phyloP scores from a whole-genome alignment of 2,888 invertebrate species.

The Gnatocerus cornutus region DNA sequence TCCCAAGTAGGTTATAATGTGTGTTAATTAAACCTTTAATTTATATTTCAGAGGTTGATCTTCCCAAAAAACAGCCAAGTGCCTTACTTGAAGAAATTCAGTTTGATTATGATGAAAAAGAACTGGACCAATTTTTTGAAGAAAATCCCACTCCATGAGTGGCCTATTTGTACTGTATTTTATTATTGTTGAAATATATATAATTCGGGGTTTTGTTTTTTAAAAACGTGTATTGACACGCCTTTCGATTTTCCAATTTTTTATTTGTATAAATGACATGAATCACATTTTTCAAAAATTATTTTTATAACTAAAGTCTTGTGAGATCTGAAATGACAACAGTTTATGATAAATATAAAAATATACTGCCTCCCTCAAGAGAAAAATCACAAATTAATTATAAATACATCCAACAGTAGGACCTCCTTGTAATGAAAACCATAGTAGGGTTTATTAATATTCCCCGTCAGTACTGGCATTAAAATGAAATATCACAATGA shows the following conservation, averaged over 20 bases:
- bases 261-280: slow-evolving; percentile 52
- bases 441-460: slow-evolving; percentile 4
- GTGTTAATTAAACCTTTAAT: slow-evolving; percentile 21
- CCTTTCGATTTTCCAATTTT: slow-evolving; percentile 6
- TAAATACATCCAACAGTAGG: slow-evolving; percentile 27
- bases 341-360: slow-evolving; percentile 45
- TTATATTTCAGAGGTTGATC: slow-evolving; percentile 54
- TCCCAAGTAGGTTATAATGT: slow-evolving; percentile 73
- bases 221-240: background rate
- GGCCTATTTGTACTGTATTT: slow-evolving; percentile 19
- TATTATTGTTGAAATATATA: slow-evolving; percentile 23
- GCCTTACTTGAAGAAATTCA: slow-evolving; percentile 78
- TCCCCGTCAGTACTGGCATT: slow-evolving; percentile 27
- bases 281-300: slow-evolving; percentile 48
- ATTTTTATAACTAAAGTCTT: slow-evolving; percentile 44
- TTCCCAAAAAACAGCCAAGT: slow-evolving; percentile 59
- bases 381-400: slow-evolving; percentile 41
- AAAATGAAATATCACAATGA: slow-evolving; percentile 25
- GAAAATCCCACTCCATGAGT: slow-evolving; percentile 53
- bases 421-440: slow-evolving; percentile 20
- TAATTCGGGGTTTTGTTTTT: slow-evolving; percentile 43
- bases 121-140: slow-evolving; percentile 78
- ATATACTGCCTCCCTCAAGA: slow-evolving; percentile 38
- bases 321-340: slow-evolving; percentile 48
- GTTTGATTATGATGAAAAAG: slow-evolving; percentile 76